Conservation (phyloP, 1,140 invertebrate genomes). For the Ips nitidus region DNA sequence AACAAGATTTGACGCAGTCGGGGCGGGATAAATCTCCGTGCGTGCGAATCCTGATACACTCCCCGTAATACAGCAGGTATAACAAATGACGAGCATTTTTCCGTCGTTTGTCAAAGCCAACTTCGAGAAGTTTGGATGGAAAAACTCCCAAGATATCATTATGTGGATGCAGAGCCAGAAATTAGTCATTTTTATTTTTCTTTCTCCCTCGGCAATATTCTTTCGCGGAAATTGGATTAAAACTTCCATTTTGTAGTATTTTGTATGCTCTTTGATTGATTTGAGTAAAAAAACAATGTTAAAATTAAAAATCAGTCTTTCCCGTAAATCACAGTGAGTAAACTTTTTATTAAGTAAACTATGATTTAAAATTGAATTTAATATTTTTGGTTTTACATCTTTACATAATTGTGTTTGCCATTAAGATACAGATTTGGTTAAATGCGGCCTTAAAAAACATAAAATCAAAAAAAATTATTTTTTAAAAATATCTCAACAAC, state of each 20-base stretch:
- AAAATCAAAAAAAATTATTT: no score
- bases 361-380: no score
- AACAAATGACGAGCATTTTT: slow-evolving; percentile 21
- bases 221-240: slow-evolving; percentile 12
- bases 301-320: no score
- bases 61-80: slow-evolving; percentile 16
- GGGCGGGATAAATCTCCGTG: slow-evolving; percentile 19
- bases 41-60: slow-evolving; percentile 25
- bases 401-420: no score
- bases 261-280: no score
- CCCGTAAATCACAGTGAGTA: no score
- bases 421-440: no score
- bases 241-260: not conserved
- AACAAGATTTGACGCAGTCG: slow-evolving; percentile 8
- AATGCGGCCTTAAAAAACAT: no score
- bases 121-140: slow-evolving; percentile 23
- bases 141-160: slow-evolving; percentile 24
- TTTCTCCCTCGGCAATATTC: slow-evolving; percentile 14
- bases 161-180: slow-evolving; percentile 23
- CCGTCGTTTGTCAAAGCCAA: slow-evolving; percentile 28
- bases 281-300: no score
- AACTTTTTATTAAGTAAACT: no score
- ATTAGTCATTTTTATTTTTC: slow-evolving; percentile 28
- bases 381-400: no score
- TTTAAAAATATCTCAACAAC: no score